Evolutionary conservation across 2,888 invertebrate genomes (phyloP).

Genomic region (Drosophila demipolita): DNA sequence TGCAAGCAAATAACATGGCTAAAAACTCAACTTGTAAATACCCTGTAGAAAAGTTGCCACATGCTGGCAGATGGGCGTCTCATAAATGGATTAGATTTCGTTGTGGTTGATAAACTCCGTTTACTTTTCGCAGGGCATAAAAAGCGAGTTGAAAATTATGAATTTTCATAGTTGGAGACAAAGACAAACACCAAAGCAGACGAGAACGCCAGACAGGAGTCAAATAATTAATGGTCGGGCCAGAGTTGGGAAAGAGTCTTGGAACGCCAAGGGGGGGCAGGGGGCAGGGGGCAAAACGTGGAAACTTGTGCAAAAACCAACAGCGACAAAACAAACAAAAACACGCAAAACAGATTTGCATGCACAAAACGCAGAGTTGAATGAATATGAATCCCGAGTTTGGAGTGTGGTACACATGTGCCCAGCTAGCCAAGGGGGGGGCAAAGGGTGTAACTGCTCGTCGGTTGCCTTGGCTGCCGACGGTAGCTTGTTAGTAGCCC

Average conservation of each 20-base stretch:
- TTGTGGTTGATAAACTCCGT: constrained; percentile 6
- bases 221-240: constrained; percentile 73
- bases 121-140: constrained; percentile 22
- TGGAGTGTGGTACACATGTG: constrained; percentile 44
- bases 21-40: constrained; percentile 9
- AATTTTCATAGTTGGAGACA: constrained; percentile 62
- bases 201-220: constrained; percentile 70
- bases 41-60: constrained; percentile 25
- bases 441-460: constrained; percentile 16
- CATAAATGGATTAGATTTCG: not conserved
- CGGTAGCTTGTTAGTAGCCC: constrained; percentile 69
- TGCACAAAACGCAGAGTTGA: constrained; percentile 61
- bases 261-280: too few relatives aligned
- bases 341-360: constrained; percentile 74
- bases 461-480: constrained; percentile 75
- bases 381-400: constrained; percentile 26
- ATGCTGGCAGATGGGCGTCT: not conserved
- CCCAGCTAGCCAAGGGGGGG: not conserved
- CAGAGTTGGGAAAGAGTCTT: constrained; percentile 6
- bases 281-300: too few relatives aligned
- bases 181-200: constrained; percentile 55
- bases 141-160: constrained; percentile 60
- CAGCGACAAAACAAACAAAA: constrained; percentile 53
- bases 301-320: constrained; percentile 50
- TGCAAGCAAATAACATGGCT: not conserved